Evolutionary conservation across 2,113 vertebrate genomes (phyloP), one percentile per base, ranked within the genome.

Genomic region (Phalacrocorax carbo): DNA sequence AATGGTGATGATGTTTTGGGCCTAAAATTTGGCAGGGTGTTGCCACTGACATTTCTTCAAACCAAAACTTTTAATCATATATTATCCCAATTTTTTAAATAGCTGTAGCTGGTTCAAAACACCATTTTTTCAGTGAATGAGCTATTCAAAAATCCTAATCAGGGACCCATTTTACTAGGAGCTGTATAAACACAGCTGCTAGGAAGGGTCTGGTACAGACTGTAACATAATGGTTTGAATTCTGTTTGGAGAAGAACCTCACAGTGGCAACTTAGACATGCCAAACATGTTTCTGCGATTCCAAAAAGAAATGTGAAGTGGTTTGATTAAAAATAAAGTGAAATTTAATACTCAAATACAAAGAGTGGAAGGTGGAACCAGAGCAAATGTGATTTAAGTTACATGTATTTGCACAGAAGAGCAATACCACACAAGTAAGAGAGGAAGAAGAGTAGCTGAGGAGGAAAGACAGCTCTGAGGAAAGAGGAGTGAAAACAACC

Each of bases 161-260:
- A 96, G 91, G 78, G 81, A 82, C 61, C 73, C 84, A 93, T 96
- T 96, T 96, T 87, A 66, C 86, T 85, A 76, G 73, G 29, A 95
- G 68, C 73, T 95, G 61, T 76, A 95, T 95, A 96, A 96, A 97
- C 90, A 94, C 93, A 92, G 92, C 96, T 96, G 97, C 83, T 97
- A 75, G 69, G 83, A 94, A 90, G 80, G 70, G 82, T 94, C 82
- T 94, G 30, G 44, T 86, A 78, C 69, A 94, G 88, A 96, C 1
- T 76, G 76, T 86, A 90, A 75, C 77, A 82, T 65, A 71, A 83
- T 66, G 69, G 80, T 79, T 88, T 84, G 88, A 95, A 92, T 92
- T 93, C 92, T 88, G 69, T 94, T 93, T 84, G 80, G 64, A 94
- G 92, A 95, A 96, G 72, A 88, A 92, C 62, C 71, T 83, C 64